A percentile compares a stretch with the other conserved stretches of the same genome.
Evolutionary conservation across 1,140 invertebrate species (phyloP).

Genomic region (Drosophila obscura): DNA sequence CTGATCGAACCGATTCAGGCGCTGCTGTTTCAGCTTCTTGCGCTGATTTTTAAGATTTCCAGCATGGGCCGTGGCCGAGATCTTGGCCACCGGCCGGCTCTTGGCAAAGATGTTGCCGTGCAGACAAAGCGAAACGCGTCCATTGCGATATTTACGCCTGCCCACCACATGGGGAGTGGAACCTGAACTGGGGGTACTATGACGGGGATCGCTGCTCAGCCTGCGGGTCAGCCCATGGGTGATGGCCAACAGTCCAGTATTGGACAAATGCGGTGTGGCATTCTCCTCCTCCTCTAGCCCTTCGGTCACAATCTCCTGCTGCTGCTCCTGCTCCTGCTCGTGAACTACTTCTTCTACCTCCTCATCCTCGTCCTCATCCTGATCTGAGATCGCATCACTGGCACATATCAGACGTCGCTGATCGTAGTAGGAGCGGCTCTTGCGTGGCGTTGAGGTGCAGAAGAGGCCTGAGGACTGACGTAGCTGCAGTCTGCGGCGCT

Average conservation of each 20-base stretch:
- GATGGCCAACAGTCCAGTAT: constrained; percentile 13
- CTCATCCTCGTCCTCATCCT: neutral
- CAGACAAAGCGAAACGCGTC: constrained; percentile 29
- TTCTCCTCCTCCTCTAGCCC: neutral
- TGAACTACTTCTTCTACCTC: neutral
- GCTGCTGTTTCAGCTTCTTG: constrained; percentile 36
- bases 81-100: neutral
- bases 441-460: constrained; percentile 72
- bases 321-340: neutral
- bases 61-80: neutral
- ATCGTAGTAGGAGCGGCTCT: constrained; percentile 65
- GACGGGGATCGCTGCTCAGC: neutral
- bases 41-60: constrained; percentile 23
- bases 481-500: constrained; percentile 39
- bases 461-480: constrained; percentile 30
- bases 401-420: constrained; percentile 41
- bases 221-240: constrained; percentile 9
- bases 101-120: constrained; percentile 49
- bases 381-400: constrained; percentile 12
- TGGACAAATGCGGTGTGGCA: constrained; percentile 44
- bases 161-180: neutral
- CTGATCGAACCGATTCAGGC: constrained; percentile 41
- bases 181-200: constrained; percentile 16
- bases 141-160: neutral
- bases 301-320: neutral